Base-by-base conservation (phyloP, 1,140 invertebrate species). In the Eufriesea mexicana region DNA sequence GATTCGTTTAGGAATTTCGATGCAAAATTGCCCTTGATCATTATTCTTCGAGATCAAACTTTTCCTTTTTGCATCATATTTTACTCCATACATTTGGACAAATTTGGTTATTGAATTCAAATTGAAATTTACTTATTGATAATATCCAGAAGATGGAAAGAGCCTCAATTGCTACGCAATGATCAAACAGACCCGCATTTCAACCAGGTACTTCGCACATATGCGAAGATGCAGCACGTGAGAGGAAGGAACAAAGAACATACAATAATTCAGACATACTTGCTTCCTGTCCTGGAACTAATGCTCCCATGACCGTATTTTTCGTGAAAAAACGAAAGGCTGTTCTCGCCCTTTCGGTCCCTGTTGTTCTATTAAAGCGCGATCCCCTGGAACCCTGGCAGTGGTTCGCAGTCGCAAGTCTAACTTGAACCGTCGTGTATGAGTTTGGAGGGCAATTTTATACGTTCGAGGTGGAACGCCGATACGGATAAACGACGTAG, bases 401-500 rank as follows among this genome's bases (percentile, higher is more conserved):
- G 14, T 28, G 23, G 25, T 62, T 2, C 47, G 12, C 28, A 20
- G 55, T 23, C 51, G 25, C 61, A 54, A 20, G 42, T 61, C 10
- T 45, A 9, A 42, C 47, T 42, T n/a, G 61, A 55, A 74, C 47
- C 45, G 14, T 18, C n/a, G 35, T 64, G 78, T 86, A 88, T 77
- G 76, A 86, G 82, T 78, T 84, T 78, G 74, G 75, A 82, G 49
- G 80, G 66, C 49, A 67, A 55, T 89, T 86, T 90, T 90, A 84
- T 90, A 87, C 54, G 61, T 64, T 81, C 77, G 51, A 83, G 66
- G 55, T 57, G 64, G 73, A 73, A 70, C 68, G 71, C 64, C 83
- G 81, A 91, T 87, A 85, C 83, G 88, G 66, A 88, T 86, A 90
- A 90, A 90, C 86, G 85, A 91, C 70, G 67, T 74, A 74, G 66